These are phyloP conservation scores for Brachirus orientalis DNA, from an alignment of 2,113 vertebrate genomes.

Conservation along the genomic window DNA sequence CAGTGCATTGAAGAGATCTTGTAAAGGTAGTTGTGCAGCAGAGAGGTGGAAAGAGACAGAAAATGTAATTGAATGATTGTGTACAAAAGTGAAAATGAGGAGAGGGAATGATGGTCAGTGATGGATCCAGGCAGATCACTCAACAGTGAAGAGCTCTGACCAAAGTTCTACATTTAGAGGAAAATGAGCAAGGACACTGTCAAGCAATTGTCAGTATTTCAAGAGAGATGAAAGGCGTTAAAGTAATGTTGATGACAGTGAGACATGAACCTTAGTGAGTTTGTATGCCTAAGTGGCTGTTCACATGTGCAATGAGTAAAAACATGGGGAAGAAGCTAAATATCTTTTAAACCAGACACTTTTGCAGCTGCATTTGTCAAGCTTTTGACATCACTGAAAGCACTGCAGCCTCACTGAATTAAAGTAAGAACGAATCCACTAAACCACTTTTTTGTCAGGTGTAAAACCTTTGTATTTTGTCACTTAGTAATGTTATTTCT, in stretches of 20 bases:
- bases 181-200: conserved; percentile 14
- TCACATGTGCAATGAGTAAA: too few relatives aligned
- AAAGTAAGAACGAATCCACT: too few relatives aligned
- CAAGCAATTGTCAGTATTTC: conserved; percentile 12
- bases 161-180: conserved; percentile 30
- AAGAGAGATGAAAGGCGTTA: conserved; percentile 2
- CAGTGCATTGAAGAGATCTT: conserved; percentile 24
- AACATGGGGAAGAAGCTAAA: too few relatives aligned
- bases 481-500: too few relatives aligned
- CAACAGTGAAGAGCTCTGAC: conserved; percentile 62
- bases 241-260: conserved; percentile 16
- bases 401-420: too few relatives aligned
- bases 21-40: not conserved
- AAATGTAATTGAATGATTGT: conserved; percentile 8
- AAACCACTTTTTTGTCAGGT: too few relatives aligned
- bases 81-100: not conserved
- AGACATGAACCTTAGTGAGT: conserved; percentile 1
- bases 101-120: conserved; percentile 42
- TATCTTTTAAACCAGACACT: too few relatives aligned
- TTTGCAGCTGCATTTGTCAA: too few relatives aligned
- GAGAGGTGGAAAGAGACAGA: conserved; percentile 24
- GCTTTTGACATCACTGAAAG: too few relatives aligned
- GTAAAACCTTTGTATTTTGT: too few relatives aligned
- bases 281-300: not conserved
- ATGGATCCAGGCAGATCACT: conserved; percentile 55